phyloP scores from a whole-genome alignment of 2,888 invertebrate species.

The Volucella bombylans region DNA sequence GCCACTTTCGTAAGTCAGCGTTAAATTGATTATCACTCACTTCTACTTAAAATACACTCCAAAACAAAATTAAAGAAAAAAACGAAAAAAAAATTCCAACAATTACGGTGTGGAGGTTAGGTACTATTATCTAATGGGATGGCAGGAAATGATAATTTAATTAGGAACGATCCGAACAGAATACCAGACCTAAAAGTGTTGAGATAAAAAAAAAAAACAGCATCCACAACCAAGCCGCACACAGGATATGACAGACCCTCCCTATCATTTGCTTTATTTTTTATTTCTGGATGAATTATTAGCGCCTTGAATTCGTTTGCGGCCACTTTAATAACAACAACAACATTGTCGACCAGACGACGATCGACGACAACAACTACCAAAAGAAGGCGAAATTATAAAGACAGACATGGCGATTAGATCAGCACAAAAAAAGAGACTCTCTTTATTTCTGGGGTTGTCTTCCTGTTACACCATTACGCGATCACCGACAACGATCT shows the following conservation, averaged over 20 bases:
- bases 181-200: slow-evolving; percentile 23
- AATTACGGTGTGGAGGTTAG: slow-evolving; percentile 1
- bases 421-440: slow-evolving; percentile 54
- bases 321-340: background rate
- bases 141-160: slow-evolving; percentile 74
- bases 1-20: slow-evolving; percentile 53
- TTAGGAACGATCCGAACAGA: slow-evolving; percentile 59
- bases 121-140: slow-evolving; percentile 51
- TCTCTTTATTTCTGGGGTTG: slow-evolving; percentile 23
- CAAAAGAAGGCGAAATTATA: slow-evolving; percentile 36
- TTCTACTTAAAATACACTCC: slow-evolving; percentile 18
- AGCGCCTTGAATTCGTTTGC: slow-evolving; percentile 59
- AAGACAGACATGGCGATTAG: slow-evolving; percentile 58
- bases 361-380: slow-evolving; percentile 22
- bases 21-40: slow-evolving; percentile 73
- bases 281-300: slow-evolving; percentile 52
- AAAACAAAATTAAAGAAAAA: slow-evolving; percentile 10
- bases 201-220: background rate
- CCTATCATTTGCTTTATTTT: slow-evolving; percentile 58
- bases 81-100: slow-evolving; percentile 23
- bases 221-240: slow-evolving; percentile 35
- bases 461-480: slow-evolving; percentile 68
- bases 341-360: slow-evolving; percentile 13
- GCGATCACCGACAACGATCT: slow-evolving; percentile 37
- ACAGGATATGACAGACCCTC: slow-evolving; percentile 69